Evolutionary conservation across 1,140 invertebrate genomes (phyloP).

Genomic region (Patella vulgata): DNA sequence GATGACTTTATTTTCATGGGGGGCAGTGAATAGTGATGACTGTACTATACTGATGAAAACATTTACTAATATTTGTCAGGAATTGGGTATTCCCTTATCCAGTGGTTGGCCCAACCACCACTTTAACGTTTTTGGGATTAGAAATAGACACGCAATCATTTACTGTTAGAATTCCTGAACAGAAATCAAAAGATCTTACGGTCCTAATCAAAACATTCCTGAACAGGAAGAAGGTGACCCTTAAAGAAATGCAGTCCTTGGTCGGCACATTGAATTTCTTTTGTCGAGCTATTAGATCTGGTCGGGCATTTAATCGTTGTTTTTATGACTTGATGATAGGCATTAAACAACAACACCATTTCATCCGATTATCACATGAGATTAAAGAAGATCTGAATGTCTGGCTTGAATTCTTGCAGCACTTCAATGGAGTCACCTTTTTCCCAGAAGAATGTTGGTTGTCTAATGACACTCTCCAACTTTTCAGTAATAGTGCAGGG

Average conservation of each 20-base stretch:
- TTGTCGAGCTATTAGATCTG: constrained; percentile 20
- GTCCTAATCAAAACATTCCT: not conserved
- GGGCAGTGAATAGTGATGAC: no score
- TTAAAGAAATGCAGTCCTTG: constrained; percentile 30
- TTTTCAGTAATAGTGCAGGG: constrained; percentile 13
- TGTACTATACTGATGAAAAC: no score
- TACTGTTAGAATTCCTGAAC: not conserved
- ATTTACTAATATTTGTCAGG: no score
- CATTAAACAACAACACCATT: constrained; percentile 5
- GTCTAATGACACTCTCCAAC: no score
- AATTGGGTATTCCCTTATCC: no score
- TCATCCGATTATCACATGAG: constrained; percentile 17
- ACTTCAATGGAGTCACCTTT: constrained; percentile 17
- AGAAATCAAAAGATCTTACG: constrained; percentile 5
- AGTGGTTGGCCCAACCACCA: no score
- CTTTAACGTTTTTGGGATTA: no score
- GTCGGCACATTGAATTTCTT: constrained; percentile 31
- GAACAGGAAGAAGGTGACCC: constrained; percentile 9
- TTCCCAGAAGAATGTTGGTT: no score
- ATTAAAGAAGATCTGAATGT: constrained; percentile 17
- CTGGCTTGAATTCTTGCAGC: constrained; percentile 28
- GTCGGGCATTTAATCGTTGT: constrained; percentile 23
- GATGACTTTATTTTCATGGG: no score
- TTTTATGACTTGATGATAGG: constrained; percentile 18
- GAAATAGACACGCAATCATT: no score